Conservation (phyloP, 2,888 invertebrate species). For the Pteria penguin region DNA sequence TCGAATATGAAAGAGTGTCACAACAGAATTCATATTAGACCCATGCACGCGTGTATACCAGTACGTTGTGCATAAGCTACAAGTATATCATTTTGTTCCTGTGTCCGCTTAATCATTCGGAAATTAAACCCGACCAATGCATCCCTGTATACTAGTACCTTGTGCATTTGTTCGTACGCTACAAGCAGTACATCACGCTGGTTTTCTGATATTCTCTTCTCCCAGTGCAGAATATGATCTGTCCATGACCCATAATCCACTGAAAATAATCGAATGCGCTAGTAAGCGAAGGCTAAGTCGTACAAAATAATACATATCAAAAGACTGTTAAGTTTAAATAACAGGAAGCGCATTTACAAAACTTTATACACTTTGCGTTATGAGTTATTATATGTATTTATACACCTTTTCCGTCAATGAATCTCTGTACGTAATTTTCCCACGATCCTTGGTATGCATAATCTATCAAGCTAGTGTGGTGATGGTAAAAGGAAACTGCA, state of each 20-base stretch:
- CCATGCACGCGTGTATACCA: too few relatives aligned
- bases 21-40: too few relatives aligned
- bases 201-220: conserved; percentile 30
- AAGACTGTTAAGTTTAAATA: too few relatives aligned
- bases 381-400: too few relatives aligned
- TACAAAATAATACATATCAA: too few relatives aligned
- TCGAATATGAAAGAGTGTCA: too few relatives aligned
- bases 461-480: conserved; percentile 40
- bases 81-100: too few relatives aligned
- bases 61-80: too few relatives aligned
- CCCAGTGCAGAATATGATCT: conserved; percentile 52
- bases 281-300: not conserved
- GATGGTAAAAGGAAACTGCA: conserved; percentile 46
- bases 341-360: too few relatives aligned
- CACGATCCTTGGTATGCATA: conserved; percentile 41
- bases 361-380: too few relatives aligned
- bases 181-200: conserved; percentile 26
- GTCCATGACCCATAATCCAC: conserved; percentile 52
- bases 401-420: conserved; percentile 39
- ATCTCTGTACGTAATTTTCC: conserved; percentile 31
- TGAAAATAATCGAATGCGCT: not conserved
- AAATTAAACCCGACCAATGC: too few relatives aligned
- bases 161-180: conserved; percentile 46
- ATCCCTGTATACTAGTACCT: conserved; percentile 17
- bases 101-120: too few relatives aligned